Conservation (phyloP, 2,888 invertebrate genomes). For the Tiphia femorata region DNA sequence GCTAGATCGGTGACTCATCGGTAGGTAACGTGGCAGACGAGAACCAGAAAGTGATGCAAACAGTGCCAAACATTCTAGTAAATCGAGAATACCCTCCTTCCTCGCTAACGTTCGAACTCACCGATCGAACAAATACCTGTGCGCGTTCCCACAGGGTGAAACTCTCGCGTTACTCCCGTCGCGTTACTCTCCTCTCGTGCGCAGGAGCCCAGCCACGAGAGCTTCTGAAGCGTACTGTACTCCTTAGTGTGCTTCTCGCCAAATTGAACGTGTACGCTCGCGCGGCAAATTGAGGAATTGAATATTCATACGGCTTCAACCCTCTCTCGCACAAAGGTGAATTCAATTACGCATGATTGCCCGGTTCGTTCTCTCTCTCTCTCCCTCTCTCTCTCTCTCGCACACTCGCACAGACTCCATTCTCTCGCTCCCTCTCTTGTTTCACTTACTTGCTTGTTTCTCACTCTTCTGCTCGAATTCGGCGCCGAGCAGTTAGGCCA, state of each 20-base stretch:
- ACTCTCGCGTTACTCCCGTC: too few relatives aligned
- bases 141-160: too few relatives aligned
- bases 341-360: conserved; percentile 67
- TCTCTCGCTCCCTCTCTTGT: neutral
- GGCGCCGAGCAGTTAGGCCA: conserved; percentile 59
- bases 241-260: conserved; percentile 51
- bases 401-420: neutral
- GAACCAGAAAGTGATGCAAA: too few relatives aligned
- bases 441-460: conserved; percentile 1
- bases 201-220: too few relatives aligned
- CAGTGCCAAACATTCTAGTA: too few relatives aligned
- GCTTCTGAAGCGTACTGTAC: conserved; percentile 36
- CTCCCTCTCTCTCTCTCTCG: conserved; percentile 8
- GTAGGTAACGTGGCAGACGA: too few relatives aligned
- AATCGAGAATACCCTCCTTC: too few relatives aligned
- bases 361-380: conserved; percentile 36
- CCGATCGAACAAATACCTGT: too few relatives aligned
- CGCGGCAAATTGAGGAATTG: conserved; percentile 60
- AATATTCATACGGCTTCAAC: conserved; percentile 62
- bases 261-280: conserved; percentile 59
- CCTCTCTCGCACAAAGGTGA: conserved; percentile 59
- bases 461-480: too few relatives aligned
- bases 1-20: too few relatives aligned
- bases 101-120: too few relatives aligned
- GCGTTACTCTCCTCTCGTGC: too few relatives aligned